Conservation (phyloP, 2,113 vertebrate genomes). For the Bucco capensis region DNA sequence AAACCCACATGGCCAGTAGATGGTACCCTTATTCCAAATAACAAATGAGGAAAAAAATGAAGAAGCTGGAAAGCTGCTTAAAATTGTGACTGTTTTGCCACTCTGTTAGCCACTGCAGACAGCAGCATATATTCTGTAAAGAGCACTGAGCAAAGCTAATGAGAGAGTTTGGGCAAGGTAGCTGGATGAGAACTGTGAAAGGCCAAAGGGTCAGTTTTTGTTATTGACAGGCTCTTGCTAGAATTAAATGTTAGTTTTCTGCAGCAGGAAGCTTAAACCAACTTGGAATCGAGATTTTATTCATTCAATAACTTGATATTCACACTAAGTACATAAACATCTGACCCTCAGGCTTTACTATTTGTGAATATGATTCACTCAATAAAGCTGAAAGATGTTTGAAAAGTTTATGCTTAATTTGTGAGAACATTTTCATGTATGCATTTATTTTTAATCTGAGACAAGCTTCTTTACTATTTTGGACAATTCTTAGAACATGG, state of each 20-base stretch:
- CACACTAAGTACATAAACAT: neutral
- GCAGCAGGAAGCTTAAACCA: neutral
- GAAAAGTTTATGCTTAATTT: neutral
- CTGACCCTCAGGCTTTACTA: neutral
- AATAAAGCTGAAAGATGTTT: neutral
- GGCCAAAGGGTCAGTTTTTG: neutral
- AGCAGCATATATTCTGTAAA: neutral
- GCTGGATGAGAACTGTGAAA: neutral
- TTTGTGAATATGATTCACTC: neutral
- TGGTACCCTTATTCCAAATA: slow-evolving; percentile 15
- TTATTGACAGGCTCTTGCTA: neutral
- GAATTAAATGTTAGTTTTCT: neutral
- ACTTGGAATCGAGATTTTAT: neutral
- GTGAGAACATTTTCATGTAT: neutral
- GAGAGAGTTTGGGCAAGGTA: neutral
- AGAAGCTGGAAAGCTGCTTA: neutral
- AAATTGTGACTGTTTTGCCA: neutral
- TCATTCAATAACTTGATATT: neutral
- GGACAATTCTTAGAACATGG: neutral
- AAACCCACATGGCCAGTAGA: neutral
- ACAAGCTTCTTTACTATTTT: neutral
- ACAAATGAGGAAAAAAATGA: neutral
- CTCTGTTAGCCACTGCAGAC: neutral
- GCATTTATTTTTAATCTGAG: neutral
- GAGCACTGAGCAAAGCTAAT: neutral